Percentiles rank a stretch among this genome's conserved stretches.
Evolutionary conservation across 1,140 invertebrate genomes (phyloP).

Genomic region (Habropoda laboriosa): DNA sequence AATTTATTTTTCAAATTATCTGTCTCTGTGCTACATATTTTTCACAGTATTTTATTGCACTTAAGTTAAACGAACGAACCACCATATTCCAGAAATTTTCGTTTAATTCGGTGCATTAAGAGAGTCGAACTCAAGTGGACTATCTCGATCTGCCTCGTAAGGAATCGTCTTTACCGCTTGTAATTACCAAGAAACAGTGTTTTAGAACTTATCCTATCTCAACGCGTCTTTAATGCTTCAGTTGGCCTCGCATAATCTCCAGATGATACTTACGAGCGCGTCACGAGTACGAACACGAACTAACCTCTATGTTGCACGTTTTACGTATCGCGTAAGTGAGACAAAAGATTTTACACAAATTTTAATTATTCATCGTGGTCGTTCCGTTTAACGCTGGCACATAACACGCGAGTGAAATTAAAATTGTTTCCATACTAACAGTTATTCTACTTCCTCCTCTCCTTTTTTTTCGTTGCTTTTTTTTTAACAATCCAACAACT

Average conservation of each 20-base stretch:
- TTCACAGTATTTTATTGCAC: neutral
- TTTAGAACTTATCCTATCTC: neutral
- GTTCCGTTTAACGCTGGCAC: neutral
- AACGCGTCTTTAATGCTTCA: constrained; percentile 1
- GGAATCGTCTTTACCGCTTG: neutral
- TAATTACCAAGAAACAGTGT: neutral
- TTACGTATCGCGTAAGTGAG: neutral
- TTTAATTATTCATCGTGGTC: neutral
- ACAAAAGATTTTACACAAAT: neutral
- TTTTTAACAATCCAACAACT: no score
- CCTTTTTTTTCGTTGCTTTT: no score
- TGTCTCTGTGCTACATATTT: neutral
- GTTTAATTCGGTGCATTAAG: neutral
- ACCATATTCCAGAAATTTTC: neutral
- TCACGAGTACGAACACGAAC: neutral
- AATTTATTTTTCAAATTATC: neutral
- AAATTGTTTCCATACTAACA: no score
- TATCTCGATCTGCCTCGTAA: no score
- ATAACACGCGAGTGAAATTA: no score
- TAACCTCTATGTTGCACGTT: neutral
- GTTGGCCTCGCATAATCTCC: neutral
- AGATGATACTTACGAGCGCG: neutral
- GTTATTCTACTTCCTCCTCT: no score
- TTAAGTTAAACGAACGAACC: neutral
- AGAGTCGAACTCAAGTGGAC: neutral